Evolutionary conservation across 2,113 vertebrate genomes (phyloP).

Genomic region (Cyanistes caeruleus): DNA sequence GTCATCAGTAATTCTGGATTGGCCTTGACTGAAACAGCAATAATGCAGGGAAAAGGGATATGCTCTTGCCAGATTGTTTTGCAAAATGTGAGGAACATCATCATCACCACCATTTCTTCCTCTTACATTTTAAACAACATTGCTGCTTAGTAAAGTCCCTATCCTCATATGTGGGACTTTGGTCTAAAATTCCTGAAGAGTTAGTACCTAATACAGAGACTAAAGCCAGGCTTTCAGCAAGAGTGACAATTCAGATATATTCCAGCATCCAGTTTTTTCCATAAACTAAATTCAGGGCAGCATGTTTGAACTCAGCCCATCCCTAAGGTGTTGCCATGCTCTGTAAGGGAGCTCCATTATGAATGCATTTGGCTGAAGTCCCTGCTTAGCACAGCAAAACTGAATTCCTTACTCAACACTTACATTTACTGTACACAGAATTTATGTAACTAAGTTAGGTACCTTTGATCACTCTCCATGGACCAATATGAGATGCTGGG

Average conservation of each 20-base stretch:
- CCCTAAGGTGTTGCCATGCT: not conserved
- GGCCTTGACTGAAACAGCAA: not conserved
- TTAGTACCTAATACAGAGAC: not conserved
- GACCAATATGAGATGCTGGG: not conserved
- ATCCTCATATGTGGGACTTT: not conserved
- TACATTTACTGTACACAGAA: not conserved
- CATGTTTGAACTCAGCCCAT: not conserved
- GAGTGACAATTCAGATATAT: not conserved
- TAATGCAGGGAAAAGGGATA: not conserved
- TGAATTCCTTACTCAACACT: not conserved
- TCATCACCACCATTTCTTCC: not conserved
- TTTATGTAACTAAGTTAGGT: not conserved
- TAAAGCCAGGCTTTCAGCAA: not conserved
- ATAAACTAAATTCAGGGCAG: not conserved
- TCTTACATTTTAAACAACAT: not conserved
- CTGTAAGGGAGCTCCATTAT: not conserved
- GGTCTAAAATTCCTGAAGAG: not conserved
- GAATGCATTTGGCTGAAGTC: not conserved
- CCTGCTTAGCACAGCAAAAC: conserved; percentile 1
- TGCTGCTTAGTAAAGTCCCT: not conserved
- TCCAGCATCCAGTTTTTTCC: not conserved
- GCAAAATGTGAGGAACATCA: not conserved
- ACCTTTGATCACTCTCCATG: not conserved
- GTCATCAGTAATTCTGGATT: not conserved
- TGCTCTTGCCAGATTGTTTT: not conserved